Evolutionary conservation across 2,888 invertebrate genomes (phyloP), one percentile per base, ranked within the genome.

Genomic region (Anodontia alba): DNA sequence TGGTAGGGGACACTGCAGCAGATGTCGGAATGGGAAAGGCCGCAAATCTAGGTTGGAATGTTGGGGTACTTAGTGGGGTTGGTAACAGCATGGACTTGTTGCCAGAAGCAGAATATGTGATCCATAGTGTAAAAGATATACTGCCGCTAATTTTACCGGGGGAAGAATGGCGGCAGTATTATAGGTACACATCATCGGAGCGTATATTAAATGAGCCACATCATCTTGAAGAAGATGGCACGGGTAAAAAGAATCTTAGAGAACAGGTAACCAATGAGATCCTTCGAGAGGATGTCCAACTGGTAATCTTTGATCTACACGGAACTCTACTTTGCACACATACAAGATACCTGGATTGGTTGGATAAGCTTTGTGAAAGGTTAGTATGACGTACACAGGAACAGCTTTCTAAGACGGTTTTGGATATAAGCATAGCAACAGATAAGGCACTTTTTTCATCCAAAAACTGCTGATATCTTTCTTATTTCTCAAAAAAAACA

Each of bases 271-370:
- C 46, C 67, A 33, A 33, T 73, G 66, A 78, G n/a, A 23, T 36
- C 23, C 36, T n/a, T 33, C 0, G 26, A 69, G 74, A 79, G 8
- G 68, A 62, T 8, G 80, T 84, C 31, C 80, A 88, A 10, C 83
- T 92, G 33, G 95, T 95, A 15, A 94, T 95, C 57, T 95, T 95
- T 89, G 95, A 95, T 88, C 94, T 95, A 74, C 95, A 95, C 84
- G 95, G 95, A 3, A 95, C 95, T 2, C 89, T 95, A 43, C 89
- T 95, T 26, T 95, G 95, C 86, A 94, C 95, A 76, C 92, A 95
- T 80, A 91, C 92, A 31, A 93, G 94, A 90, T 95, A 95, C 93
- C 89, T 93, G 17, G 92, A 94, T 10, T 95, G 95, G 95, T 89
- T 93, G 7, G 89, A 92, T 42, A 86, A 90, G 29, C 86, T 95